phyloP scores from a whole-genome alignment of 2,888 invertebrate species.

The Agrilus biguttatus region DNA sequence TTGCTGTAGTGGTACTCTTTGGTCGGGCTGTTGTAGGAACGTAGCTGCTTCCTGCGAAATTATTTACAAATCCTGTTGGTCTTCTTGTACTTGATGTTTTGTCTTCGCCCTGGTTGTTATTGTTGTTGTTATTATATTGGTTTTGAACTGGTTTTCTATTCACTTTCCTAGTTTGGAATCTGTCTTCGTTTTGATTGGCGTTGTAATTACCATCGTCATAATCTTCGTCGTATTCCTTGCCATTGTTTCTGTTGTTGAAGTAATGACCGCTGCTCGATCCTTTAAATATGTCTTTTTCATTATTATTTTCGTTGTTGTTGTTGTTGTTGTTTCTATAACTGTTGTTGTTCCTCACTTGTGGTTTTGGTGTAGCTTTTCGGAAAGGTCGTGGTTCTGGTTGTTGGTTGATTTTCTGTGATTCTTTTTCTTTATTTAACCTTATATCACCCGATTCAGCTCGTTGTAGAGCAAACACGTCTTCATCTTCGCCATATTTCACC shows the following conservation, averaged over 20 bases:
- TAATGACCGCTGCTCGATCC: slow-evolving; percentile 64
- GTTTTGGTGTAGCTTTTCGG: slow-evolving; percentile 19
- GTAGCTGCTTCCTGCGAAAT: slow-evolving; percentile 34
- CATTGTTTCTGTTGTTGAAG: slow-evolving; percentile 49
- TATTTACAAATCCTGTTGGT: slow-evolving; percentile 28
- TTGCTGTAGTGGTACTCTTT: slow-evolving; percentile 20
- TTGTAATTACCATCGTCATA: slow-evolving; percentile 29
- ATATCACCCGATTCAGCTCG: slow-evolving; percentile 52
- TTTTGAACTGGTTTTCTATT: slow-evolving; percentile 25
- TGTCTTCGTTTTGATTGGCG: slow-evolving; percentile 29
- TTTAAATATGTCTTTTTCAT: slow-evolving; percentile 44
- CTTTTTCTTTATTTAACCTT: slow-evolving; percentile 27
- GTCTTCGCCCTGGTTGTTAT: slow-evolving; percentile 12
- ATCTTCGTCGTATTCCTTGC: slow-evolving; percentile 40
- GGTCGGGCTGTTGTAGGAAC: slow-evolving; percentile 34
- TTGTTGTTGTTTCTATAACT: slow-evolving; percentile 12
- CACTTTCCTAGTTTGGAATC: slow-evolving; percentile 29
- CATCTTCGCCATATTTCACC: slow-evolving; percentile 47
- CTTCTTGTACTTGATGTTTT: slow-evolving; percentile 25
- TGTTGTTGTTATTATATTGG: slow-evolving; percentile 12
- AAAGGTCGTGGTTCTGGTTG: slow-evolving; percentile 24
- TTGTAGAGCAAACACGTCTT: slow-evolving; percentile 57
- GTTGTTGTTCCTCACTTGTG: slow-evolving; percentile 12
- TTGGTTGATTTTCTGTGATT: slow-evolving; percentile 28
- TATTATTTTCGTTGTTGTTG: slow-evolving; percentile 21